phyloP scores from a whole-genome alignment of 2,113 vertebrate genomes.

The Hepsetus odoe region DNA sequence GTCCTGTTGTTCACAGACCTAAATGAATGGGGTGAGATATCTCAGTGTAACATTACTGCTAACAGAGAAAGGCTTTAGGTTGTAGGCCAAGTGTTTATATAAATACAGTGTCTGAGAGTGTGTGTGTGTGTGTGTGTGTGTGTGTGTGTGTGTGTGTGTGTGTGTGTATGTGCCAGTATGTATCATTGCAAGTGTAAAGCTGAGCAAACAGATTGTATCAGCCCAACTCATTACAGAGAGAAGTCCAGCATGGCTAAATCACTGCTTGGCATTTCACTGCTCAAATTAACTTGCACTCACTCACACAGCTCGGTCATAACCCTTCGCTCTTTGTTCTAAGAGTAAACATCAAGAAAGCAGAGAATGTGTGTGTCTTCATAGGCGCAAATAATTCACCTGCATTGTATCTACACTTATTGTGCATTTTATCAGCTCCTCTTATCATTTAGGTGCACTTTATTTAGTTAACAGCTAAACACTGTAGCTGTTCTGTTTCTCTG shows the following conservation, averaged over 20 bases:
- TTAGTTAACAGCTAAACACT: not conserved
- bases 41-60: not conserved
- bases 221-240: conserved; percentile 24
- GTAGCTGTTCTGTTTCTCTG: not conserved
- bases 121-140: not conserved
- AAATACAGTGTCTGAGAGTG: not conserved
- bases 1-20: not conserved
- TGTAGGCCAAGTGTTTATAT: not conserved
- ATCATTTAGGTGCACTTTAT: not conserved
- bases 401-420: too few relatives aligned
- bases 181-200: not conserved
- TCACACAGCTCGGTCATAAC: conserved; percentile 33
- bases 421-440: not conserved
- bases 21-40: not conserved
- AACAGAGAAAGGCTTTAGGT: not conserved
- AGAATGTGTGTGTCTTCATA: conserved; percentile 9
- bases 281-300: conserved; percentile 30
- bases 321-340: not conserved
- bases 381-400: not conserved
- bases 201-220: conserved; percentile 22
- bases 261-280: conserved; percentile 16
- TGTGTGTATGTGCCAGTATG: not conserved
- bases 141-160: not conserved
- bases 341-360: not conserved
- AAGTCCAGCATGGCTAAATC: conserved; percentile 15